Evolutionary conservation across 2,888 invertebrate genomes (phyloP).

Genomic region (Clunio marinus): DNA sequence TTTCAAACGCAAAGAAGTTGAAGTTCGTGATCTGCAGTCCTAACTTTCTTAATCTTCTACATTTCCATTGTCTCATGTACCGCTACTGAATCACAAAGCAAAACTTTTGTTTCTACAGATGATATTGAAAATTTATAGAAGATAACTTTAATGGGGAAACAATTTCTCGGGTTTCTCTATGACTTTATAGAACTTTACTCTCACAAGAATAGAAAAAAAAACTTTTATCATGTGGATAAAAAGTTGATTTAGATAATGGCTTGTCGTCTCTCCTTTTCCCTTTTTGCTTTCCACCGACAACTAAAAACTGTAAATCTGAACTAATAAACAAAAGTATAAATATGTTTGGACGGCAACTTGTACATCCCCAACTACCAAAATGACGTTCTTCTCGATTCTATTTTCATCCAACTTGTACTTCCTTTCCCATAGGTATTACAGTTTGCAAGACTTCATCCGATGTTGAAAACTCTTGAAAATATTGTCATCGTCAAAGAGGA

Average conservation of each 20-base stretch:
- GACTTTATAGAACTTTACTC: background rate
- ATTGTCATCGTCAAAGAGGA: slow-evolving; percentile 13
- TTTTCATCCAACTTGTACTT: no score
- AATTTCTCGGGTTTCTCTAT: background rate
- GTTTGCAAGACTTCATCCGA: no score
- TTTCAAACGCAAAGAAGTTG: no score
- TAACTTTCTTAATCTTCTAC: background rate
- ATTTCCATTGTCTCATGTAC: background rate
- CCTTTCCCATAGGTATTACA: no score
- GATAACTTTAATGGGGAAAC: slow-evolving; percentile 32
- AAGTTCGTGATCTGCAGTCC: no score
- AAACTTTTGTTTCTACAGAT: background rate
- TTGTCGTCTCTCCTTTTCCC: background rate
- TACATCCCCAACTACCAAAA: no score
- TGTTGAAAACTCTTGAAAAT: no score
- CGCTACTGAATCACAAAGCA: background rate
- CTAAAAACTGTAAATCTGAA: background rate
- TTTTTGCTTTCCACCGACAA: background rate
- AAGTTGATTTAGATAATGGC: slow-evolving; percentile 37
- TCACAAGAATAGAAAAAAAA: background rate
- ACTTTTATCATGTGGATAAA: background rate
- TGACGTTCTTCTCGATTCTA: no score
- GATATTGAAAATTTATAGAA: slow-evolving; percentile 33
- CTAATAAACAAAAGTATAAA: slow-evolving; percentile 6
- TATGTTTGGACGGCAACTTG: no score